A percentile compares a stretch with the other conserved stretches of the same genome.
Conservation (phyloP, 2,113 vertebrate species). For the Lophotis ruficrista region DNA sequence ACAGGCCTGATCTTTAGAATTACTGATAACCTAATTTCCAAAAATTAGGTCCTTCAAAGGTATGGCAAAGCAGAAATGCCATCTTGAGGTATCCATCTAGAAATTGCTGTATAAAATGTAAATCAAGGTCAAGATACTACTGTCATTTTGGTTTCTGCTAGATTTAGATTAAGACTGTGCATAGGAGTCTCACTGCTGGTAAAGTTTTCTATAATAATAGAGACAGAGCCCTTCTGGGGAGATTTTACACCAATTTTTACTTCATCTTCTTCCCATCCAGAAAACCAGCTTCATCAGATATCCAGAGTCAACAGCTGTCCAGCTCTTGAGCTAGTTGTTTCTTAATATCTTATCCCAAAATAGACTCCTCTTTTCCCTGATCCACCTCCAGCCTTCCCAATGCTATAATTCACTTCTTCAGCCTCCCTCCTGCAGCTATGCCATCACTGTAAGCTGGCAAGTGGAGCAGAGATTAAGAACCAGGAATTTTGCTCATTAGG, state of each 20-base stretch:
- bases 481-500: neutral
- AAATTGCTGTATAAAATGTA: neutral
- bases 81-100: neutral
- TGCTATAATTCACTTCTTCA: neutral
- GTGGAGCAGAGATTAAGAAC: neutral
- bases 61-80: neutral
- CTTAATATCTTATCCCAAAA: neutral
- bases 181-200: neutral
- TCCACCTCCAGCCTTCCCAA: neutral
- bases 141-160: neutral
- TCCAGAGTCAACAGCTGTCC: neutral
- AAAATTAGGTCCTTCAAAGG: neutral
- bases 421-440: neutral
- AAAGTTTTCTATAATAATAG: neutral
- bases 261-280: neutral
- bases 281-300: neutral
- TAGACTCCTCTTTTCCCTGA: neutral
- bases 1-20: neutral
- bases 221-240: neutral
- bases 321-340: neutral
- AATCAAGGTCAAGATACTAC: neutral
- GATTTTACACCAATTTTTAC: neutral
- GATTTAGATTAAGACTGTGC: neutral
- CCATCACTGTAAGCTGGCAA: neutral
- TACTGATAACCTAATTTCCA: neutral